These are phyloP conservation scores for Grammomys surdaster DNA, from an alignment of 2,113 vertebrate species.

Conservation along the genomic window DNA sequence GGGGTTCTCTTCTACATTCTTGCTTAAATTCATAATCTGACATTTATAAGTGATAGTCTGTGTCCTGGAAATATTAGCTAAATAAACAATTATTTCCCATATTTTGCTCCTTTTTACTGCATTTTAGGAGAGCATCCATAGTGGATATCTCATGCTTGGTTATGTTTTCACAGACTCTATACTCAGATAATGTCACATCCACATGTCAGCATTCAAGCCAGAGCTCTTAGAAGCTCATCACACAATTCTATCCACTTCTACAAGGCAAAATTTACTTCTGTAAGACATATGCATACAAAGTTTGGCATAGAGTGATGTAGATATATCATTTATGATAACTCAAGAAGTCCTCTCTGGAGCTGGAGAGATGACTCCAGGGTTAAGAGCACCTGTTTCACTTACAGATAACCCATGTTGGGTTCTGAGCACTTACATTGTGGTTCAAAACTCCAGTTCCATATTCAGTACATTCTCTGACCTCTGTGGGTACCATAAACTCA, in stretches of 20 bases:
- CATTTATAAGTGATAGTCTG: no score
- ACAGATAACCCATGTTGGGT: background rate
- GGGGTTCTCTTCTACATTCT: background rate
- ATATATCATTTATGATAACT: background rate
- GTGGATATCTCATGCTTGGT: background rate
- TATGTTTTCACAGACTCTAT: background rate
- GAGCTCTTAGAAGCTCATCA: background rate
- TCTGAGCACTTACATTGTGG: background rate
- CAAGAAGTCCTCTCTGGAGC: background rate
- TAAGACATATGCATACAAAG: rapidly evolving
- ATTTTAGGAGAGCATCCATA: background rate
- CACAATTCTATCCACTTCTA: background rate
- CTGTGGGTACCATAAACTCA: background rate
- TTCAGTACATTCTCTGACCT: background rate
- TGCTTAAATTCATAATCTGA: background rate
- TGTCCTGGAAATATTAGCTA: background rate
- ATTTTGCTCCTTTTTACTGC: no score
- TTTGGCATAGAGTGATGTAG: background rate
- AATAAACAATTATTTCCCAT: background rate
- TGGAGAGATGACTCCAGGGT: background rate
- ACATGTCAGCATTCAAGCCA: no score
- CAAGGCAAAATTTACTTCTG: background rate
- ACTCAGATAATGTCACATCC: background rate
- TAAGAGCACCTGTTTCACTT: background rate
- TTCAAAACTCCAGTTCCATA: background rate